A percentile compares a stretch with the other conserved stretches of the same genome.
These are phyloP conservation scores for Phytoseiulus persimilis DNA, from an alignment of 2,888 invertebrate genomes.

Conservation along the genomic window DNA sequence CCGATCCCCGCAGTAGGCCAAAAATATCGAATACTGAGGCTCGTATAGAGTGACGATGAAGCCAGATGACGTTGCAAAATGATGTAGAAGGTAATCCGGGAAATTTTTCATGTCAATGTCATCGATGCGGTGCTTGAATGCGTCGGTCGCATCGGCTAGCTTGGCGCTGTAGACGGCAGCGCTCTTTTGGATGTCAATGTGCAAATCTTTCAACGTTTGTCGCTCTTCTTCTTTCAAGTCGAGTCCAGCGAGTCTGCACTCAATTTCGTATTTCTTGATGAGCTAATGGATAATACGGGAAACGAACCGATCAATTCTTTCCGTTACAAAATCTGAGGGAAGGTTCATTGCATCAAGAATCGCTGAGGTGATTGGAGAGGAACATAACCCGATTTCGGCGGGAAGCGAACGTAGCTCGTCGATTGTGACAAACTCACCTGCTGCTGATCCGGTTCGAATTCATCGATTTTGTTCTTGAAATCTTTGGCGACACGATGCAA, in stretches of 20 bases:
- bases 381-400: too few species aligned
- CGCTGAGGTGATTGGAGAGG: too few species aligned
- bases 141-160: neutral
- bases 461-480: neutral
- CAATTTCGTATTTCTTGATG: neutral
- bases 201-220: neutral
- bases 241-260: neutral
- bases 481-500: slow-evolving; percentile 63
- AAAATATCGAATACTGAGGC: slow-evolving; percentile 63
- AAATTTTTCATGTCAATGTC: neutral
- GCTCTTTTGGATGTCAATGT: neutral
- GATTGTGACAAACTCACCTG: neutral
- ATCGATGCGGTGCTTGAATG: slow-evolving; percentile 27
- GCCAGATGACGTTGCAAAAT: slow-evolving; percentile 6
- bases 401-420: too few species aligned
- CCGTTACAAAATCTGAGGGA: neutral
- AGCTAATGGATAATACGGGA: neutral
- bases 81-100: slow-evolving; percentile 19
- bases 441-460: slow-evolving; percentile 27
- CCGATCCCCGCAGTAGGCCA: slow-evolving; percentile 75
- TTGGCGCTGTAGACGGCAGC: neutral
- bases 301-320: too few species aligned
- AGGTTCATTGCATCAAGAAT: neutral
- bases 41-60: slow-evolving; percentile 61
- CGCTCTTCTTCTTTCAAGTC: neutral